Base-by-base conservation (phyloP, 2,113 vertebrate species). In the Gymnarchus niloticus region DNA sequence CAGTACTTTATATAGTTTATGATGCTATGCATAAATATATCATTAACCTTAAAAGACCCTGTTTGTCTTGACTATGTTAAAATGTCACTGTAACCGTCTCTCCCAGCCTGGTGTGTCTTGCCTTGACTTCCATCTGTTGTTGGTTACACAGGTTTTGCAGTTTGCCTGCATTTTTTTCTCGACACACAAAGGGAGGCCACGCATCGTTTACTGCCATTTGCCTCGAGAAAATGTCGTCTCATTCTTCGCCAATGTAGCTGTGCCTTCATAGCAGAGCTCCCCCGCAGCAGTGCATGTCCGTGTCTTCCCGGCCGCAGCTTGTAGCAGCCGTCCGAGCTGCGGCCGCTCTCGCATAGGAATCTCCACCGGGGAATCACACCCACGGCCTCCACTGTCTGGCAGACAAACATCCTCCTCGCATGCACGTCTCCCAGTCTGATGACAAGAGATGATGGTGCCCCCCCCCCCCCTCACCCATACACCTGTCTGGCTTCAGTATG, bases 381-480 rank as follows among this genome's bases (percentile, higher is more conserved):
- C 84, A 78, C 8, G 37, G 37, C 46, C 21, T 19, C 12, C 21
- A 85, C 85, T 87, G 80, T 87, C 44, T 44, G 9, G 46, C n/a
- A 83, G 59, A 65, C 33, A 52, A 83, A 33, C 52, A 1, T 37
- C 25, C 78, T 65, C 83, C n/a, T 41, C 48, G 87, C 87, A 85
- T 81, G 80, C 83, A 44, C 83, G 80, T 78, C 87, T 85, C 5
- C 44, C 54, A 76, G 80, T 61, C 81, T 83, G 80, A 52, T 51
- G 78, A 69, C 17, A 76, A 41, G 82, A 57, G 81, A 41, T 48
- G 59, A 17, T 46, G 25, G 81, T 57, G 41, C 46, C 61, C 56
- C 54, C 51, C 51, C 57, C 65, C 69, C 14, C 41, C 41, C 17
- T 6, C 19, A 81, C 59, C 80, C 28, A 73, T 37, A 73, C 65